These are phyloP conservation scores for Perccottus glenii DNA, from an alignment of 2,113 vertebrate species.

Conservation along the genomic window DNA sequence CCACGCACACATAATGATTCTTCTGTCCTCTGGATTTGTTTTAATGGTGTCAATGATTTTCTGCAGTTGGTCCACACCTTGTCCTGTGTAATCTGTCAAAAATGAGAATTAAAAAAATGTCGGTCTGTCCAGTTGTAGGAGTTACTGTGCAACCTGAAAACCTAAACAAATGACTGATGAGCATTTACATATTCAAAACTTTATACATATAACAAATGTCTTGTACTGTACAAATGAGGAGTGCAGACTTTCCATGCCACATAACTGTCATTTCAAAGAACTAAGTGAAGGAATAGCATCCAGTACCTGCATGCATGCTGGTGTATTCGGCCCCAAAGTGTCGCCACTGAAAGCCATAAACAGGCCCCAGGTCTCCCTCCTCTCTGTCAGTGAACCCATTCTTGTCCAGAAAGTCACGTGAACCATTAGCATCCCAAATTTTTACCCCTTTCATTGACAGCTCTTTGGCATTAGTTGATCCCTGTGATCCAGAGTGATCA, in stretches of 20 bases:
- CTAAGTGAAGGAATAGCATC: not conserved
- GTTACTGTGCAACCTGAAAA: no score
- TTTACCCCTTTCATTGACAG: conserved; percentile 93
- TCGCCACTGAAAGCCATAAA: conserved; percentile 98
- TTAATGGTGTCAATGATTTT: conserved; percentile 92
- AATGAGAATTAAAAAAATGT: not conserved
- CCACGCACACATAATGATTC: conserved; percentile 98
- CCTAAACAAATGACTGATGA: no score
- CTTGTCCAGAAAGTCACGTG: conserved; percentile 89
- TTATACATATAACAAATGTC: no score
- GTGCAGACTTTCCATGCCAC: no score
- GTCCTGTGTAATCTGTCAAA: conserved; percentile 88
- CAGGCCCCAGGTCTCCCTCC: conserved; percentile 94
- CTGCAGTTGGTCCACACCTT: conserved; percentile 95
- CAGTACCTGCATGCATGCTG: conserved; percentile 89
- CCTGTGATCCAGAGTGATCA: conserved; percentile 72
- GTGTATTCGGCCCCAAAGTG: conserved; percentile 97
- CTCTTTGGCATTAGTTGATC: conserved; percentile 95
- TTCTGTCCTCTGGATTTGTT: conserved; percentile 91
- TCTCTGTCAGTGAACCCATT: conserved; percentile 87
- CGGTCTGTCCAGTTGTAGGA: no score
- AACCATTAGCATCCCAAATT: conserved; percentile 98
- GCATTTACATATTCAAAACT: no score
- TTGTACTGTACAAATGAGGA: no score
- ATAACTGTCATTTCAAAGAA: no score